Percentiles rank a stretch among this genome's conserved stretches.
phyloP scores from a whole-genome alignment of 2,797 vertebrate genomes.

The Vireo griseus region DNA sequence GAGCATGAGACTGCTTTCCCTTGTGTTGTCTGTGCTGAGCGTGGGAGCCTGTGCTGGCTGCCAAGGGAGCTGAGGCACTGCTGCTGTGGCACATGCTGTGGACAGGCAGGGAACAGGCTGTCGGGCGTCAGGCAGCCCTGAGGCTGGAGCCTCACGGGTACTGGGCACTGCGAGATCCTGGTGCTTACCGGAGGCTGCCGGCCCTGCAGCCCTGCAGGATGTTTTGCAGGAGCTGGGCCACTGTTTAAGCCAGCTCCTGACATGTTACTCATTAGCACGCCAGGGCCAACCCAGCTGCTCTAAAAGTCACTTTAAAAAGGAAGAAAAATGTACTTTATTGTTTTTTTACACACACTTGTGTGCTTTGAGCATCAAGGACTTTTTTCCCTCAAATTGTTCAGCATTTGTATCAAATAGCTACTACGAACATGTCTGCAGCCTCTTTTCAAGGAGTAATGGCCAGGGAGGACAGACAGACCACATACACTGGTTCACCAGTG shows the following conservation, averaged over 20 bases:
- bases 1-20: not conserved
- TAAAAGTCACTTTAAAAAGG: not conserved
- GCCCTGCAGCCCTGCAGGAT: accelerated
- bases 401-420: not conserved
- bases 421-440: not conserved
- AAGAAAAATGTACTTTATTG: not conserved
- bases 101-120: accelerated
- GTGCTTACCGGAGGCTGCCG: not conserved
- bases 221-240: not conserved
- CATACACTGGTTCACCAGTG: accelerated
- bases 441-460: not conserved
- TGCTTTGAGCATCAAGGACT: not conserved
- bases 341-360: not conserved
- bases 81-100: not conserved
- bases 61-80: not conserved
- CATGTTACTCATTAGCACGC: not conserved
- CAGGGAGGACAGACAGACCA: not conserved
- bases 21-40: not conserved
- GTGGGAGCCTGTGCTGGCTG: not conserved
- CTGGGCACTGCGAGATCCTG: not conserved
- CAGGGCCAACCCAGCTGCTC: not conserved
- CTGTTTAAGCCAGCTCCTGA: not conserved
- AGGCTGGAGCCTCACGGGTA: accelerated
- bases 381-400: not conserved
- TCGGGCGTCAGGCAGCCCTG: not conserved